Conservation (phyloP, 2,888 invertebrate species). For the Uloborus plumipes region DNA sequence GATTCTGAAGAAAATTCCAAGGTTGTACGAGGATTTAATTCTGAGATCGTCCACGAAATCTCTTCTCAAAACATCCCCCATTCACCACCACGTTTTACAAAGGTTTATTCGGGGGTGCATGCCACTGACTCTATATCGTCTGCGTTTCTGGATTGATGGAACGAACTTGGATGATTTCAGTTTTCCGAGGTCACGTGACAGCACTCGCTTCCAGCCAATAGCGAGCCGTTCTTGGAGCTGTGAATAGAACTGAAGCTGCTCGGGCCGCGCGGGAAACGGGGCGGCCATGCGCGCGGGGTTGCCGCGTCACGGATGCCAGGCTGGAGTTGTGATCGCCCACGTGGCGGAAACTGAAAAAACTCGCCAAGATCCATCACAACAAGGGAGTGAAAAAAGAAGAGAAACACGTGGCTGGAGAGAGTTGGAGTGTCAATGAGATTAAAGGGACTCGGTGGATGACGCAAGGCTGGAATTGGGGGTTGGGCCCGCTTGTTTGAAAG, state of each 20-base stretch:
- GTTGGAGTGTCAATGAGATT: neutral
- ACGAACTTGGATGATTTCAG: conserved; percentile 59
- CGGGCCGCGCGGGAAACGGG: conserved; percentile 42
- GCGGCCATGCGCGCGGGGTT: conserved; percentile 61
- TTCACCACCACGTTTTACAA: neutral
- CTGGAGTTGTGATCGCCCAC: too few relatives aligned
- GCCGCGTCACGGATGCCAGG: neutral
- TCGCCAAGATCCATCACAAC: conserved; percentile 16
- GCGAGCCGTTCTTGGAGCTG: conserved; percentile 28
- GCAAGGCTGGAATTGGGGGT: neutral
- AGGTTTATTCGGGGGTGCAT: too few relatives aligned
- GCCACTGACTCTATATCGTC: conserved; percentile 23
- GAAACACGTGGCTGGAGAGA: conserved; percentile 2
- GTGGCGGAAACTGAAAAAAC: conserved; percentile 11
- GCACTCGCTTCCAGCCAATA: conserved; percentile 37
- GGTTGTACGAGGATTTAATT: too few relatives aligned
- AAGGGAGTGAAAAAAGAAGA: neutral
- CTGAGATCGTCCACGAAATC: too few relatives aligned
- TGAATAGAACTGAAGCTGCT: conserved; percentile 58
- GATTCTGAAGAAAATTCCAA: too few relatives aligned
- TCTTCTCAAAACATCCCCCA: neutral
- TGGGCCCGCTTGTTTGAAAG: neutral
- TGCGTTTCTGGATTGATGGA: conserved; percentile 63
- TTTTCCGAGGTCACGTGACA: conserved; percentile 58
- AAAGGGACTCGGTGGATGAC: neutral